Conservation (phyloP, 1,140 invertebrate genomes). For the Drusus annulatus region DNA sequence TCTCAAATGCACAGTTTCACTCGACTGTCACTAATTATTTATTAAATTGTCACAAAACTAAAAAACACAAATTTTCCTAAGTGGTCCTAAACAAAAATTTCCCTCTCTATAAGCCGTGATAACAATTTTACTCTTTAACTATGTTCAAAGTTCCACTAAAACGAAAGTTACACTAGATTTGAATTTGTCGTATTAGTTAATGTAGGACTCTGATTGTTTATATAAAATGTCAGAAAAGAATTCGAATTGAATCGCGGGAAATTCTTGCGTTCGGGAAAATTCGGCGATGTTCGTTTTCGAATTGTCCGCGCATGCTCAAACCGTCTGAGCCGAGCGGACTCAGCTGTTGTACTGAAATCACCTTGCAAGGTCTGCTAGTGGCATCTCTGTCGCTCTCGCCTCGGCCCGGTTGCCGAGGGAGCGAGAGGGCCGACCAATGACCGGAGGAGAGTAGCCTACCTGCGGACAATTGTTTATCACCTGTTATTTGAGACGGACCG, state of each 20-base stretch:
- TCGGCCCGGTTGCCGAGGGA: background rate
- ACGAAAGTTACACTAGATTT: too few relatives aligned
- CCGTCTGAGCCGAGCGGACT: slow-evolving; percentile 53
- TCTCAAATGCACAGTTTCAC: too few relatives aligned
- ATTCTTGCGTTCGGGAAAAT: slow-evolving; percentile 32
- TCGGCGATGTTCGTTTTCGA: slow-evolving; percentile 26
- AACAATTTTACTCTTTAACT: too few relatives aligned
- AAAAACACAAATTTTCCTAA: too few relatives aligned
- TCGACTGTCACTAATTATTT: too few relatives aligned
- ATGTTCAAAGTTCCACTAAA: too few relatives aligned
- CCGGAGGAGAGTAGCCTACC: slow-evolving; percentile 33
- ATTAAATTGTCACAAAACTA: too few relatives aligned
- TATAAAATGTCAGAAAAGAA: too few relatives aligned
- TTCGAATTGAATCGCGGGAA: slow-evolving; percentile 8
- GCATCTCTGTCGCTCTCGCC: slow-evolving; percentile 40
- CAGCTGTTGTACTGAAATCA: slow-evolving; percentile 57
- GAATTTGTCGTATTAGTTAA: too few relatives aligned
- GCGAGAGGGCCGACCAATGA: slow-evolving; percentile 40
- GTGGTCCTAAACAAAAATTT: too few relatives aligned
- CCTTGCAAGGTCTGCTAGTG: slow-evolving; percentile 56
- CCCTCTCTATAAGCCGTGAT: too few relatives aligned
- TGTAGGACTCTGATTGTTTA: too few relatives aligned
- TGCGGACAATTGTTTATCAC: slow-evolving; percentile 50
- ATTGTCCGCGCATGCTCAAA: slow-evolving; percentile 38
- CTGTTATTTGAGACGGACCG: slow-evolving; percentile 43